phyloP scores from a whole-genome alignment of 2,113 vertebrate genomes.

The Forbesichthys agassizii region DNA sequence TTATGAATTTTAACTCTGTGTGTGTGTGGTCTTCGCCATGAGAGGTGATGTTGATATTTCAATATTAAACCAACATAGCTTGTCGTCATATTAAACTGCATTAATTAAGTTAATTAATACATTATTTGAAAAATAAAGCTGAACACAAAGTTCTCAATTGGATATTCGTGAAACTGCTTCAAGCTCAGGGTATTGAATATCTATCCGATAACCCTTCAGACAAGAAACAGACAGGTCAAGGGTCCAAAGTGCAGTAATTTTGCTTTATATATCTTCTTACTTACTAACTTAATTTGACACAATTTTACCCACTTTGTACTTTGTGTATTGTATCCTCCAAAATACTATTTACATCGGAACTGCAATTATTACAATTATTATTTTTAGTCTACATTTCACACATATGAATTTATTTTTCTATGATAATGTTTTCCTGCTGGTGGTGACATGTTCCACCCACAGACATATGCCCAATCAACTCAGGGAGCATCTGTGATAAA shows the following conservation, averaged over 20 bases:
- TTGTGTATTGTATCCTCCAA: not conserved
- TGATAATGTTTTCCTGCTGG: constrained; percentile 36
- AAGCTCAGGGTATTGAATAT: not conserved
- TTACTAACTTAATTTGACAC: not conserved
- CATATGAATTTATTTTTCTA: constrained; percentile 29
- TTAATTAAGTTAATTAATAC: no score
- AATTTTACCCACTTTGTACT: not conserved
- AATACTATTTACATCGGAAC: not conserved
- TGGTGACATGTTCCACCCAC: constrained; percentile 41
- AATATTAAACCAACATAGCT: no score
- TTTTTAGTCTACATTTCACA: not conserved
- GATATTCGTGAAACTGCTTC: constrained; percentile 2
- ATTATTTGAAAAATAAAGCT: no score
- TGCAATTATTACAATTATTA: not conserved
- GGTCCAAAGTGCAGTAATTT: not conserved
- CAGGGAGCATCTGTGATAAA: constrained; percentile 33
- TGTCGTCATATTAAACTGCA: no score
- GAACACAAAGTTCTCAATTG: no score
- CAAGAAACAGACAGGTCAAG: constrained; percentile 2
- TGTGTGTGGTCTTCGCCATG: not conserved
- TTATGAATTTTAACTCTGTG: not conserved
- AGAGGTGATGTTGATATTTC: not conserved
- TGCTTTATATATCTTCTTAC: not conserved
- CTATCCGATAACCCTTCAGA: constrained; percentile 8
- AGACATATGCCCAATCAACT: not conserved